phyloP scores from a whole-genome alignment of 2,797 vertebrate genomes.

The Poeciliopsis turneri region DNA sequence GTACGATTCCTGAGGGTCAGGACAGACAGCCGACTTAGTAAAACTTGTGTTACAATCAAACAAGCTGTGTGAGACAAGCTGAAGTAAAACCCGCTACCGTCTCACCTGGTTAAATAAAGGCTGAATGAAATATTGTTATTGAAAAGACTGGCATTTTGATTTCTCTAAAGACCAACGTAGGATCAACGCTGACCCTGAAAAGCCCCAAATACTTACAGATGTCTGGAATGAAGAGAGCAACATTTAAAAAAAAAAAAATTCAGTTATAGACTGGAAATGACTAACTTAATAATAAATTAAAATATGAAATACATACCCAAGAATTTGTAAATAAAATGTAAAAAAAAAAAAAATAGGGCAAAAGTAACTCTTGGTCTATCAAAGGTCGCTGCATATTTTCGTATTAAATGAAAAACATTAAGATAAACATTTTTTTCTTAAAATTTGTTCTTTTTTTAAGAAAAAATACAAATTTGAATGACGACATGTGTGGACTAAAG shows the following conservation, averaged over 20 bases:
- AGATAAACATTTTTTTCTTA: too few species aligned
- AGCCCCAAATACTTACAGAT: background rate
- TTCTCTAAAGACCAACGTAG: background rate
- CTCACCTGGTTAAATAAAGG: background rate
- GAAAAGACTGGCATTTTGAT: background rate
- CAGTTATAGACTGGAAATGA: background rate
- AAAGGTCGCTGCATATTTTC: background rate
- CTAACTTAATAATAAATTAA: background rate
- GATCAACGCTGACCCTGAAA: background rate
- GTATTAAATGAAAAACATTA: background rate
- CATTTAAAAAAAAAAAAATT: background rate
- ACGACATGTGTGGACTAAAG: background rate
- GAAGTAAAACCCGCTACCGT: background rate
- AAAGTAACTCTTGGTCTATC: background rate
- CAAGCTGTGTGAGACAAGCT: background rate
- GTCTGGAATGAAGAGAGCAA: constrained; percentile 5
- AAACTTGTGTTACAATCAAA: constrained; percentile 5
- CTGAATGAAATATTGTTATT: background rate
- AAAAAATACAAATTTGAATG: background rate
- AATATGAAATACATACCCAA: background rate
- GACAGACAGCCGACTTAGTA: background rate
- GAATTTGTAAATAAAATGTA: background rate
- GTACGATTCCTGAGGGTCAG: constrained; percentile 89
- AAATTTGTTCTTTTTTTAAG: background rate
- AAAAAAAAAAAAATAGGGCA: background rate